Base-by-base conservation (phyloP, 2,113 vertebrate species). In the Hippocampus mohnikei region DNA sequence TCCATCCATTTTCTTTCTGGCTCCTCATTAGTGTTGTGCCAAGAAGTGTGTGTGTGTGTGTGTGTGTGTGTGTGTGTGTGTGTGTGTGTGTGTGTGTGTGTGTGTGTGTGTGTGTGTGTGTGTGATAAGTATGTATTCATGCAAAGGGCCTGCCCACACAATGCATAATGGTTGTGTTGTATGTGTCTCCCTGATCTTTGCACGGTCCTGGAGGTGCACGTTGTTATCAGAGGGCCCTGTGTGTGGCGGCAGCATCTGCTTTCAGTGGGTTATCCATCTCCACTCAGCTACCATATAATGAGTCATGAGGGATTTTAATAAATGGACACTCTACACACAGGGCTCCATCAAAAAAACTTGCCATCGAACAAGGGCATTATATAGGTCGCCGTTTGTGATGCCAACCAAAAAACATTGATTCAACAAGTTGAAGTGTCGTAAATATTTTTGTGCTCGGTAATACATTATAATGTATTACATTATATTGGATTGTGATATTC, bases 251-350 rank as follows among this genome's bases (percentile, higher is more conserved):
- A 84, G 82, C 85, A 88, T 89, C 87, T 89, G 87, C 89, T 87
- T 84, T 84, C 87, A 87, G 84, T 84, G 75, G 80, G 86, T 86
- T 87, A 88, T 88, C 84, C 84, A 84, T 89, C 87, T 90, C 88
- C 75, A 81, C 83, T 81, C 82, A 84, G 90, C 85, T 84, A 80
- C 89, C 89, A 88, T 84, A 84, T 92, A 91, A 92, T 90, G 90
- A 92, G 90, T 85, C 91, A 87, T 79, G 60, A 77, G 91, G 90
- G 90, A 90, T 79, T 91, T 83, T 72, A 85, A 70, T 85, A 77
- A 84, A 78, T 78, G 84, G 86, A 80, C 76, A 70, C 77, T 83
- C 85, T 79, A 75, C 80, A 84, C 78, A 74, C 77, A 85, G 85
- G 84, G 72, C 78, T 83, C 78, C 66, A 58, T 85, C 84, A 82